Conservation (phyloP, 2,113 vertebrate species). For the Tyto alba region DNA sequence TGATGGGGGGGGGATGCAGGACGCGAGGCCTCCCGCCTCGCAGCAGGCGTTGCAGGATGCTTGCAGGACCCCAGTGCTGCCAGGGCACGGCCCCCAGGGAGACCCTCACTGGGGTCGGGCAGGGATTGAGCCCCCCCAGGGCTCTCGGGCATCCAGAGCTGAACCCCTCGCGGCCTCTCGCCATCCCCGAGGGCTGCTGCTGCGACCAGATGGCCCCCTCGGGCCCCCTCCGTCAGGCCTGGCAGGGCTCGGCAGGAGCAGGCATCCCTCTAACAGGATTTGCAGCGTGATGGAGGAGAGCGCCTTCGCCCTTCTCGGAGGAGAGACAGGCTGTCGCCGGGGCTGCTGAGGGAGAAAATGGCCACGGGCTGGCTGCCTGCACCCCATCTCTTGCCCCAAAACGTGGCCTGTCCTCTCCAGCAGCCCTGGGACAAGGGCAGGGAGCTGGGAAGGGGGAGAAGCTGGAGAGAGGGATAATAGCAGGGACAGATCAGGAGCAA, state of each 20-base stretch:
- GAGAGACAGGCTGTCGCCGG: background rate
- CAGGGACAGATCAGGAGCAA: conserved; percentile 53
- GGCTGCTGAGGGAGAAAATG: conserved; percentile 24
- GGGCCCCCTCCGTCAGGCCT: background rate
- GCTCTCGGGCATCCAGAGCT: background rate
- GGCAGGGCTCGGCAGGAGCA: background rate
- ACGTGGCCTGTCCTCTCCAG: background rate
- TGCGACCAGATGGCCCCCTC: conserved; percentile 8
- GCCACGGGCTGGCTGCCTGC: background rate
- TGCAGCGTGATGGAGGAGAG: conserved; percentile 29
- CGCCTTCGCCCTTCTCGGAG: background rate
- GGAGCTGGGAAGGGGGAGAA: background rate
- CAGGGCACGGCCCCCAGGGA: background rate
- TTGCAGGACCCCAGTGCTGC: background rate
- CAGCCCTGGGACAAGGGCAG: background rate
- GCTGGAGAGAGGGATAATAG: conserved; percentile 17
- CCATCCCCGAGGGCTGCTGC: background rate
- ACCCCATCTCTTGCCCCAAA: background rate
- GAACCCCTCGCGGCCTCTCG: background rate
- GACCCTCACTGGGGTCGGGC: background rate
- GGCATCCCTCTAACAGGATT: conserved; percentile 48
- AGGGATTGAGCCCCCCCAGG: background rate
- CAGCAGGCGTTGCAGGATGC: background rate
- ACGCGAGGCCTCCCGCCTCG: background rate
- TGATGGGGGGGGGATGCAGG: background rate